These are phyloP conservation scores for Barnardius zonarius DNA, from an alignment of 2,113 vertebrate species.

Conservation along the genomic window DNA sequence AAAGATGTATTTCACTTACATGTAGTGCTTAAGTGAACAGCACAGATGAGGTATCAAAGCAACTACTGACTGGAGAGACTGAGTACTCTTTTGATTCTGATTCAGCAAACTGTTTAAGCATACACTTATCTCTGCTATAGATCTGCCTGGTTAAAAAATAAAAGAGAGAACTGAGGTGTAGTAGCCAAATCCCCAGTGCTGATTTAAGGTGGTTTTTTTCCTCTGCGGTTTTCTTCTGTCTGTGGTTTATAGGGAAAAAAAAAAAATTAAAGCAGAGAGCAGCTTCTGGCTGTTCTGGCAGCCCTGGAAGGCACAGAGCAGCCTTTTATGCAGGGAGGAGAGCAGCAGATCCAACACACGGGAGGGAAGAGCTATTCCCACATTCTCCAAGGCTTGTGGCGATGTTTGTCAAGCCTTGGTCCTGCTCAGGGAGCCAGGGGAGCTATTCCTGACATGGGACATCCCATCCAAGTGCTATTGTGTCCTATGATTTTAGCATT, in stretches of 20 bases:
- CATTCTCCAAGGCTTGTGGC: not conserved
- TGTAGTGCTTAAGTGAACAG: not conserved
- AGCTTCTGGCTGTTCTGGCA: not conserved
- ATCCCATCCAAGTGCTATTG: not conserved
- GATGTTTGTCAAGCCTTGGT: not conserved
- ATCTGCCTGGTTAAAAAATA: conserved; percentile 25
- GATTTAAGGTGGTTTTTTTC: conserved; percentile 31
- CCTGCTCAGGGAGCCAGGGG: not conserved
- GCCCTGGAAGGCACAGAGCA: not conserved
- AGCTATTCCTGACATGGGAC: not conserved
- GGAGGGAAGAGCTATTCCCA: not conserved
- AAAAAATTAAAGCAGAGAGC: not conserved
- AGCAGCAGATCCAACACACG: not conserved
- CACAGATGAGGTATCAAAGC: conserved; percentile 16
- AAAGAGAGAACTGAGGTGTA: not conserved
- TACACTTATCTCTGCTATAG: conserved; percentile 28
- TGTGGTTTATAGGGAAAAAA: not conserved
- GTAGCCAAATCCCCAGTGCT: conserved; percentile 18
- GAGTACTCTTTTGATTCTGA: conserved; percentile 6
- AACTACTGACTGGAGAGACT: not conserved
- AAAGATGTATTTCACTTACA: not conserved
- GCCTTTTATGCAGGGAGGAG: not conserved
- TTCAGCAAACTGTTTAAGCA: conserved; percentile 27
- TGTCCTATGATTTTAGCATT: not conserved
- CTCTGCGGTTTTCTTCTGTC: conserved; percentile 10